Conservation (phyloP, 2,797 vertebrate species). For the Mico argentatus region DNA sequence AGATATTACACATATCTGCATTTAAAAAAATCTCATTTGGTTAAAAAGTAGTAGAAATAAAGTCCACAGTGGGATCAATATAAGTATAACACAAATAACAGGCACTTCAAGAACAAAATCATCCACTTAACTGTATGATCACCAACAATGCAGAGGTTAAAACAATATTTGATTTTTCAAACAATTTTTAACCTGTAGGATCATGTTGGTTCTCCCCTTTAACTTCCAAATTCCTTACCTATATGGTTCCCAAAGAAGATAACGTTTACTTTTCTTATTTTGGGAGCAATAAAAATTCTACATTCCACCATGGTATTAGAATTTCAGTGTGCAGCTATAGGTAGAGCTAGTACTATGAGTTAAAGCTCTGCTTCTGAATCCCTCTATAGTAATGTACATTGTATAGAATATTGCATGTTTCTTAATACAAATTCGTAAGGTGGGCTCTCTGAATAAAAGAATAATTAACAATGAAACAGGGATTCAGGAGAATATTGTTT, state of each 20-base stretch:
- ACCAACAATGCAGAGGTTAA: background rate
- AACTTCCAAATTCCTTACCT: constrained; percentile 29
- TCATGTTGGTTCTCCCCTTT: background rate
- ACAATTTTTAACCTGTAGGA: background rate
- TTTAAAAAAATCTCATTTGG: background rate
- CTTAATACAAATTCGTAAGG: background rate
- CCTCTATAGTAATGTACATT: background rate
- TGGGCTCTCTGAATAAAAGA: background rate
- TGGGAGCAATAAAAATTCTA: background rate
- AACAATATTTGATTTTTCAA: background rate
- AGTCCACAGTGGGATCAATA: background rate
- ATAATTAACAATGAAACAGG: background rate
- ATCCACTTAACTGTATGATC: background rate
- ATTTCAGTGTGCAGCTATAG: background rate
- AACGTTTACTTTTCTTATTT: background rate
- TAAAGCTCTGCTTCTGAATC: background rate
- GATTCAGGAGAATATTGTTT: background rate
- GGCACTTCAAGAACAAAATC: background rate
- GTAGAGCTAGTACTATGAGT: background rate
- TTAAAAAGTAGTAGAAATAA: constrained; percentile 13
- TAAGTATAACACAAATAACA: background rate
- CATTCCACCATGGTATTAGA: background rate
- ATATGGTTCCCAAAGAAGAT: background rate
- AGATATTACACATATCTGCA: background rate
- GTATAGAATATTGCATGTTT: background rate